Base-by-base conservation (phyloP, 2,797 vertebrate species). In the Enteromius fasciolatus region DNA sequence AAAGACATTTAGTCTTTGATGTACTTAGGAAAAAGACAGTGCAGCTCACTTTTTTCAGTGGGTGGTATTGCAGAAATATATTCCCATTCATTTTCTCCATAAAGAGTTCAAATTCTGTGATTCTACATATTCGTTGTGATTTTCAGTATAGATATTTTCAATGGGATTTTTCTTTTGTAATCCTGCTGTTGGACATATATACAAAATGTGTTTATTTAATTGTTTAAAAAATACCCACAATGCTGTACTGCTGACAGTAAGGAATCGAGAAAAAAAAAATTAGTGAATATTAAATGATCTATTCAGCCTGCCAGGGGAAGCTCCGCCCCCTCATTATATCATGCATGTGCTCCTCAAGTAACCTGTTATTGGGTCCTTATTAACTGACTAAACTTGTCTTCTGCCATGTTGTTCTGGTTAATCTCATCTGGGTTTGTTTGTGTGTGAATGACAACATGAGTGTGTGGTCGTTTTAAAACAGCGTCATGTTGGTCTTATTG, bases 301-400 rank as follows among this genome's bases (percentile, higher is more conserved):
- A 91, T 92, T 92, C 90, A 93, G 90, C 91, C 90, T 89, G 75
- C 84, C 88, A 83, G 76, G 87, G 15, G 50, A 88, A 79, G 23
- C 63, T 85, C 59, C 67, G 17, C 75, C 86, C 41, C 76, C 66
- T 48, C 75, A 80, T 86, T 54, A 31, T 79, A 52, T 76, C 73
- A 79, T 91, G 91, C 93, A 92, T 92, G 91, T 89, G 89, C 88
- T 90, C 82, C 79, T 80, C 63, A 84, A 44, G 18, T 86, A 72
- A 52, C 18, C 46, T 23, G 44, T 69, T 48, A 81, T 84, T 77
- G 39, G 64, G 66, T 80, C 69, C 69, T 87, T 52, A 18, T 57
- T 68, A 81, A 87, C 76, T 86, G 20, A 78, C 57, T 90, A 52
- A 61, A 87, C 85, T 28, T 54, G 33, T 72, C 59, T 33, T 83